A percentile compares a stretch with the other conserved stretches of the same genome.
phyloP scores from a whole-genome alignment of 2,113 vertebrate species.

The Coturnix japonica region DNA sequence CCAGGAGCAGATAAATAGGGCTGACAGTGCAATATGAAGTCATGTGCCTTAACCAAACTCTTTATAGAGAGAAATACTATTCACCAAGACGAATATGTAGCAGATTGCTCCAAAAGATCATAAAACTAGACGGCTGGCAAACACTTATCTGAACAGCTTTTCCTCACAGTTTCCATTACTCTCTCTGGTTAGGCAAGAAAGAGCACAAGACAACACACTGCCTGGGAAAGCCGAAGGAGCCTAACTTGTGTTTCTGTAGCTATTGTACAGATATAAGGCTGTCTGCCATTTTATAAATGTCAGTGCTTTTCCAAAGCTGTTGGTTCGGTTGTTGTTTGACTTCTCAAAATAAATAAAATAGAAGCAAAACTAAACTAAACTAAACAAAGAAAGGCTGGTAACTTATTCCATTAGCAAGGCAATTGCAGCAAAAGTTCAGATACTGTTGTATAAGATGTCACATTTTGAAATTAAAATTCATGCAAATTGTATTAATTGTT shows the following conservation, averaged over 20 bases:
- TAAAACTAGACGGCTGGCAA: constrained; percentile 18
- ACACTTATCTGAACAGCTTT: constrained; percentile 15
- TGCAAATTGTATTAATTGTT: background rate
- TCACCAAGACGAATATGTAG: background rate
- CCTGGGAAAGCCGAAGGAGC: constrained; percentile 1
- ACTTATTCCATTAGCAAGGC: background rate
- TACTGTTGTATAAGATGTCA: background rate
- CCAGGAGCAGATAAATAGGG: background rate
- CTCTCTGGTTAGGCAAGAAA: constrained; percentile 14
- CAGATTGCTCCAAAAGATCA: background rate
- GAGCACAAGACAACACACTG: background rate
- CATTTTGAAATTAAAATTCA: background rate
- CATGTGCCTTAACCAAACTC: constrained; percentile 7
- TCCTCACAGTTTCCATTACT: constrained; percentile 35
- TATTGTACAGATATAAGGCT: background rate
- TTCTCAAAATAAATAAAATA: background rate
- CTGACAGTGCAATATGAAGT: background rate
- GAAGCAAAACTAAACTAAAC: background rate
- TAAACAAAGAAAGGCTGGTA: background rate
- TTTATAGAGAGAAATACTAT: background rate
- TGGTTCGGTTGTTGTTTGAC: background rate
- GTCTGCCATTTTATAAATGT: background rate
- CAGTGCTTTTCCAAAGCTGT: background rate
- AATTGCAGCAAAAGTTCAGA: background rate
- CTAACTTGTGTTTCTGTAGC: background rate